Conservation (phyloP, 2,113 vertebrate genomes). For the Tachycineta bicolor region DNA sequence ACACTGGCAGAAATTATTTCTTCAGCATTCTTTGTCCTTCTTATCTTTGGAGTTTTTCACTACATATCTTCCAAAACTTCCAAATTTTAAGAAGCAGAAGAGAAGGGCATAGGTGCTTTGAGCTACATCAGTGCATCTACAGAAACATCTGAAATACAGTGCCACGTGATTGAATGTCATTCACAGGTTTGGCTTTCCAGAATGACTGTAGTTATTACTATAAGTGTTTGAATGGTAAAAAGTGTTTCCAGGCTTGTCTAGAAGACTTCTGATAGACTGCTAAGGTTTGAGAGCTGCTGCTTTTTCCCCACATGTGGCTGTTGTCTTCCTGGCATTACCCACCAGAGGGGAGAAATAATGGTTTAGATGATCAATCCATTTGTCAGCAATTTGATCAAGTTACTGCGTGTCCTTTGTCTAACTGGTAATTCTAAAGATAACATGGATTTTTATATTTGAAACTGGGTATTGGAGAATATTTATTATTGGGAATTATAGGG, state of each 20-base stretch:
- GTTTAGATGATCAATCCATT: not conserved
- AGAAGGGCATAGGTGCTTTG: not conserved
- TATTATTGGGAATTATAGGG: not conserved
- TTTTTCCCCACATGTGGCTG: not conserved
- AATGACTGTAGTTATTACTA: not conserved
- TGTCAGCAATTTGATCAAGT: not conserved
- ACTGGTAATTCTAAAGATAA: not conserved
- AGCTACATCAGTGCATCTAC: not conserved
- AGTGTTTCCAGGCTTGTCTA: not conserved
- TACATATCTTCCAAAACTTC: not conserved
- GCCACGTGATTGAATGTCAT: not conserved
- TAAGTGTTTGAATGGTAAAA: not conserved
- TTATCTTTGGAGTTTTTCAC: not conserved
- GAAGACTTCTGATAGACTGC: not conserved
- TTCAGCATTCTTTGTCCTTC: not conserved
- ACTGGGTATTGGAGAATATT: fast-evolving
- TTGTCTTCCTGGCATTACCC: not conserved
- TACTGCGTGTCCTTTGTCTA: not conserved
- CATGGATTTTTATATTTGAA: not conserved
- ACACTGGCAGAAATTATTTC: not conserved
- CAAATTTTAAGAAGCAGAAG: not conserved
- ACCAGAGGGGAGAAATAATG: not conserved
- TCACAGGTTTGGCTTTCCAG: not conserved
- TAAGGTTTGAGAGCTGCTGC: not conserved
- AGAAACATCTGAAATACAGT: not conserved